Evolutionary conservation across 2,888 invertebrate species (phyloP).

Genomic region (Athalia circularis): DNA sequence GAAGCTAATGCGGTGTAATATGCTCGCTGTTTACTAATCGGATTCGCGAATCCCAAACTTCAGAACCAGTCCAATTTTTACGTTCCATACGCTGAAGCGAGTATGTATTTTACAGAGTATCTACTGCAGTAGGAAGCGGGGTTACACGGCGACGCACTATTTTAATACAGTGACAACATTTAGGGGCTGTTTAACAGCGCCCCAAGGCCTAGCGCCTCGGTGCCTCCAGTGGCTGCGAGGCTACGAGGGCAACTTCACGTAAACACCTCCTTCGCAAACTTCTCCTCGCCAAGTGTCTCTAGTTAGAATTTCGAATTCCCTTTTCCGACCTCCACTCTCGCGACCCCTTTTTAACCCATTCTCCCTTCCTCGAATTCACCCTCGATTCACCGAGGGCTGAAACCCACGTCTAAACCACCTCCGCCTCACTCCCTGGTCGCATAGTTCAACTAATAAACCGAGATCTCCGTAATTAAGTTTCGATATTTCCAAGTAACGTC

Average conservation of each 20-base stretch:
- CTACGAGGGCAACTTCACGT: slow-evolving; percentile 57
- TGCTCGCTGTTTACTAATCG: too few relatives aligned
- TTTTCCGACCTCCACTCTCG: slow-evolving; percentile 51
- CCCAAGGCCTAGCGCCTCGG: slow-evolving; percentile 56
- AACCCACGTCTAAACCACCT: slow-evolving; percentile 17
- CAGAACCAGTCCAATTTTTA: background rate
- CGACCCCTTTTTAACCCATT: slow-evolving; percentile 42
- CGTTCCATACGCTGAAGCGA: background rate
- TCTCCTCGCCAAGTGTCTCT: slow-evolving; percentile 59
- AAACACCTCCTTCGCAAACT: slow-evolving; percentile 63
- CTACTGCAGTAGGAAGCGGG: background rate
- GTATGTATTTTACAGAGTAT: slow-evolving; percentile 10
- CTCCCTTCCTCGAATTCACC: slow-evolving; percentile 43
- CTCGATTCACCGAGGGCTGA: slow-evolving; percentile 31
- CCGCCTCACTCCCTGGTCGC: slow-evolving; percentile 36
- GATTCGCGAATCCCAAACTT: background rate
- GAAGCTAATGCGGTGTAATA: too few relatives aligned
- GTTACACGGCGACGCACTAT: slow-evolving; percentile 48
- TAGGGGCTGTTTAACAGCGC: slow-evolving; percentile 60
- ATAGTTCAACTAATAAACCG: slow-evolving; percentile 48
- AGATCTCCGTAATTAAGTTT: slow-evolving; percentile 48
- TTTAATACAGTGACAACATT: slow-evolving; percentile 62
- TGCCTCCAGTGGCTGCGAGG: slow-evolving; percentile 45
- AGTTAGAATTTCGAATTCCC: slow-evolving; percentile 62
- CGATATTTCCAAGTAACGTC: slow-evolving; percentile 38